Base-by-base conservation (phyloP, 2,888 invertebrate species). In the Spilosoma lubricipeda region DNA sequence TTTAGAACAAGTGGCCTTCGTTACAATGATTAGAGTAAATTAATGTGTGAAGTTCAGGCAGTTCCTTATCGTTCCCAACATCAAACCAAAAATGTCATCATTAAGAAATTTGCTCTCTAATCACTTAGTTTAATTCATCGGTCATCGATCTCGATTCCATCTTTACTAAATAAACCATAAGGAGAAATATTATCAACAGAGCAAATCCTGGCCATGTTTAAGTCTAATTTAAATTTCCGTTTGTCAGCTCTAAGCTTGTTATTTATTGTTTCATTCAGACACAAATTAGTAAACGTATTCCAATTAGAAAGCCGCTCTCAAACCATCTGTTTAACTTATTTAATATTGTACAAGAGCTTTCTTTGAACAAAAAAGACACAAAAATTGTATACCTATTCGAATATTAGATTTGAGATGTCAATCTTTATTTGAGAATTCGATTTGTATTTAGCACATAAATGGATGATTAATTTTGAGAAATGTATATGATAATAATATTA, bases 201-300 rank as follows among this genome's bases (percentile, higher is more conserved):
- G 23, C 69, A 75, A 71, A 65, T 52, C 71, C 59, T 36, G 70
- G 67, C 65, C 23, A 63, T n/a, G 69, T 72, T 27, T 63, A 36
- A 70, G 9, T 70, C 72, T 71, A 76, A 76, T 76, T 76, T 73
- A 64, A 76, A 71, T 76, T 71, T 76, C 64, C 64, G 64, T 67
- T 68, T 76, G 76, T 73, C 76, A 76, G 70, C 23, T 63, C 52
- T 73, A 73, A 76, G 70, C 64, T 45, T 36, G 52, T 76, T 42
- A 76, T 76, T 71, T 76, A 76, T 76, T 48, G 70, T 73, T 73
- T 71, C 70, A 65, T 73, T 76, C 64, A 56, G 15, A 67, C 56
- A 65, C 70, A 71, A 73, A 76, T 76, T 76, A 67, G 76, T 72
- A 52, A 76, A 76, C 52, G 59, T 70, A 70, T 73, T 73, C 20